Base-by-base conservation (phyloP, 2,888 invertebrate species). In the Drosophila rellima region DNA sequence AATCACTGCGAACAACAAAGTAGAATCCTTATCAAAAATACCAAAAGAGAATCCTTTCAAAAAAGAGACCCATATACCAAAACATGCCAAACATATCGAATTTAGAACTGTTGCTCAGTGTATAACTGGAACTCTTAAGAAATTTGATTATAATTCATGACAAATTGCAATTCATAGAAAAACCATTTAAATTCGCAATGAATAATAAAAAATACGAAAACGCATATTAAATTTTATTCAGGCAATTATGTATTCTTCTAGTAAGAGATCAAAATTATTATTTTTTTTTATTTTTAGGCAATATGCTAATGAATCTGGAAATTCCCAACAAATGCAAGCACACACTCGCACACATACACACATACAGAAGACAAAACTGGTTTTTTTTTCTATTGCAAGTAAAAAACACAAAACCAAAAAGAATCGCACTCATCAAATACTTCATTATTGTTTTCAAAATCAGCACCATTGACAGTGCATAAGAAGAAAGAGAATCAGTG, bases 281-380 rank as follows among this genome's bases (percentile, higher is more conserved):
- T 17, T 10, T 7, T 44, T 40, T 51, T 45, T 39, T 29, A 10
- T 44, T 52, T 50, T 57, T 50, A 47, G 47, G 59, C 57, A 62
- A 63, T 73, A 57, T 61, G 42, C 55, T 75, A 70, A 74, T 74
- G 59, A 71, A 57, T 61, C 54, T 70, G 77, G 71, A 61, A 74
- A 70, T 76, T 45, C 61, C 74, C 39, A 55, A 54, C 8, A 44
- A 31, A 23, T 56, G 8, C 10, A 29, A 29, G 10, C 10, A 29
- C 29, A 10, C 29, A 29, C 7, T 26, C 29, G 7, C 37, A 37
- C 37, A 37, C 37, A 11, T 11, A 33, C 33, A 13, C 5, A 33
- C 8, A 29, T 8, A 10, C 8, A 5, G 6, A 7, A 39, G 17
- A 23, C 20, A 29, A 62, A 73, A 73, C 74, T 55, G n/a, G 75